These are phyloP conservation scores for Tetramorium parvispinum DNA, from an alignment of 1,140 invertebrate genomes.

Conservation along the genomic window DNA sequence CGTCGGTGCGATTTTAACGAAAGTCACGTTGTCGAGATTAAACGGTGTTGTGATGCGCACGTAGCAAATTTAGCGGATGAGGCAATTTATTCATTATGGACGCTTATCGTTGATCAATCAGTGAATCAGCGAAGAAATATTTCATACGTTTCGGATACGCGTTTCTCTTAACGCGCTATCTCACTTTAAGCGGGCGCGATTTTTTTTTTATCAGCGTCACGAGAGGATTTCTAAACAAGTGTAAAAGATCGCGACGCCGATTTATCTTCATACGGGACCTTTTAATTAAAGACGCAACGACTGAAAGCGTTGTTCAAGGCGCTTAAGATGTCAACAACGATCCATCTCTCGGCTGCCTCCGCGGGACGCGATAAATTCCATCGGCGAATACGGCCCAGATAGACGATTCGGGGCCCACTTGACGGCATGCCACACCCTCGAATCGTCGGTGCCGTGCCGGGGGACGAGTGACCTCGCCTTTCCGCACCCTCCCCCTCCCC, in stretches of 20 bases:
- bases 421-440: slow-evolving; percentile 57
- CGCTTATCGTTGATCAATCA: not conserved
- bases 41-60: not conserved
- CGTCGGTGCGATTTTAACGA: not conserved
- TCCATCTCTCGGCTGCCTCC: slow-evolving; percentile 30
- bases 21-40: not conserved
- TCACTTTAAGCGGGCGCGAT: not conserved
- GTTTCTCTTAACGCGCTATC: not conserved
- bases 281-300: slow-evolving; percentile 53
- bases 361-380: slow-evolving; percentile 33
- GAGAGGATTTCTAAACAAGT: not conserved
- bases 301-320: slow-evolving; percentile 17
- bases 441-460: not conserved
- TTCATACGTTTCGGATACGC: not conserved
- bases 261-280: slow-evolving; percentile 35
- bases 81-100: not conserved
- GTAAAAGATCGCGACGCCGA: slow-evolving; percentile 3
- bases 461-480: slow-evolving; percentile 37
- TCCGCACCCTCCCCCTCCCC: not conserved
- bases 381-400: slow-evolving; percentile 1
- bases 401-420: not conserved
- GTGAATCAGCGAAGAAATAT: not conserved
- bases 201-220: not conserved
- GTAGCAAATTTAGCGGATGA: not conserved
- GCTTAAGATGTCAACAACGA: slow-evolving; percentile 53